Base-by-base conservation (phyloP, 2,113 vertebrate genomes). In the Bambusicola thoracicus region DNA sequence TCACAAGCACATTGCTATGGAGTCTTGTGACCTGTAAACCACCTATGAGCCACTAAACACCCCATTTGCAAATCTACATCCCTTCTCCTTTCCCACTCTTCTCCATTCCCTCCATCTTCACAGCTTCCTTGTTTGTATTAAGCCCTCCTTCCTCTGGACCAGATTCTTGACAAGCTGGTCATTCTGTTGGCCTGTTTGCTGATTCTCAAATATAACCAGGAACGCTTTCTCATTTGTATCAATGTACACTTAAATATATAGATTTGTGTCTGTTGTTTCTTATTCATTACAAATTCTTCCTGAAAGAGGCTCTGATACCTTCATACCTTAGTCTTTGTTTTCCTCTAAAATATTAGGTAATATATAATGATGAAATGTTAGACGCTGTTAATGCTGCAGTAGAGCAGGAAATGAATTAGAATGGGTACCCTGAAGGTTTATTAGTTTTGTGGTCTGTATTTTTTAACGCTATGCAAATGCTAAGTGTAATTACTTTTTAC, bases 401-500 rank as follows among this genome's bases (percentile, higher is more conserved):
- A 36, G n/a, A 78, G 43, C 63, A 81, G 53, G 24, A 89, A 95
- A 92, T 76, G 10, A 89, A 76, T 94, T 85, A 85, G 34, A 48
- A 89, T n/a, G 48, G 58, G 24, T 30, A 78, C 46, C 32, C 29
- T 81, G 43, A 84, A 91, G 66, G 58, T 95, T 93, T 94, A 93
- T 93, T 92, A 85, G 63, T 87, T 81, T n/a, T 72, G 20, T 46
- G 38, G 24, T 77, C 59, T 89, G n/a, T 93, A 76, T 80, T 93
- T 89, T 88, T 85, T 90, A 87, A 69, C 73, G 67, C 49, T 90
- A 43, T 25, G 78, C 78, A 95, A 94, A 92, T 94, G 66, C 15
- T 91, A 94, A 91, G 38, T 90, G 85, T 80, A 91, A 95, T 85
- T 91, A 72, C 72, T 82, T 95, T 91, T 90, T 93, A 77, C 25